A percentile compares a stretch with the other conserved stretches of the same genome.
phyloP scores from a whole-genome alignment of 2,797 vertebrate genomes.

The Chiloscyllium punctatum region DNA sequence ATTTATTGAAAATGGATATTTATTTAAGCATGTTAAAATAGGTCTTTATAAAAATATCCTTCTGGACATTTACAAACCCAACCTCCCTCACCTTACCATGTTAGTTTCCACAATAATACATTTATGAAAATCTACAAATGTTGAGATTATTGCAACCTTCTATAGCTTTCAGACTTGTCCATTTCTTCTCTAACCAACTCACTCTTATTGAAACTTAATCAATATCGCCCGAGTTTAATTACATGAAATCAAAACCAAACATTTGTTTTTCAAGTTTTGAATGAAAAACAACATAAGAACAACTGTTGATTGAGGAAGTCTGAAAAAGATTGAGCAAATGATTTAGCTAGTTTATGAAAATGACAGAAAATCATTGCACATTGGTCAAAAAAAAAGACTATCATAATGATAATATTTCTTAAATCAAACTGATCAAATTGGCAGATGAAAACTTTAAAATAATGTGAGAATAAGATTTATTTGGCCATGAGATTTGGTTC shows the following conservation, averaged over 20 bases:
- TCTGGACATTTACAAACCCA: not conserved
- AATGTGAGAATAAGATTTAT: not conserved
- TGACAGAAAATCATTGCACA: not conserved
- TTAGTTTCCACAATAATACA: too few species aligned
- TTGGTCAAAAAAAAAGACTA: not conserved
- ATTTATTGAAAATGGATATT: not conserved
- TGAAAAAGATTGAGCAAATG: not conserved
- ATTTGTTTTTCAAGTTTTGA: not conserved
- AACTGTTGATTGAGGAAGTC: not conserved
- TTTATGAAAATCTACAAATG: too few species aligned
- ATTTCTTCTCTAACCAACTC: not conserved
- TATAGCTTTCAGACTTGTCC: not conserved
- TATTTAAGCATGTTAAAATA: not conserved
- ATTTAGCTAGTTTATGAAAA: not conserved
- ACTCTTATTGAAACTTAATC: not conserved
- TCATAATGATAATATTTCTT: not conserved
- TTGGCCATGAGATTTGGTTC: too few species aligned
- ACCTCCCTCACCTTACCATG: not conserved
- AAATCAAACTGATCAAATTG: not conserved
- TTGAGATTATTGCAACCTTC: too few species aligned
- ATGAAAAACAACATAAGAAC: not conserved
- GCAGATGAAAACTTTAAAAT: not conserved
- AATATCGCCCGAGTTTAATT: not conserved
- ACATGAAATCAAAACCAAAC: not conserved
- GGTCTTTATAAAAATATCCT: not conserved